Percentiles rank a stretch among this genome's conserved stretches.
Conservation (phyloP, 2,797 vertebrate species). For the Harpagifer antarcticus region DNA sequence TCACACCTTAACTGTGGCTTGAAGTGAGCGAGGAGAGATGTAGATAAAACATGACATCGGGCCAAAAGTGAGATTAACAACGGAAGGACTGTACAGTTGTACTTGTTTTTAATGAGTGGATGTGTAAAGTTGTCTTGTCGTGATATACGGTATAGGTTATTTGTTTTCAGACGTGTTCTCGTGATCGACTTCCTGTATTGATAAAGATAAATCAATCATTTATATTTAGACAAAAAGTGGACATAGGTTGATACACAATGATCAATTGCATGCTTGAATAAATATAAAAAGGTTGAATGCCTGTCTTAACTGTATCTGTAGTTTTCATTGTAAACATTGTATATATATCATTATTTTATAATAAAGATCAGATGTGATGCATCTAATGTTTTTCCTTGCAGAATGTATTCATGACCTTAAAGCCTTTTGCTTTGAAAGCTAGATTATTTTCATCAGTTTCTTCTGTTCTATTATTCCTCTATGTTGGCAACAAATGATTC, state of each 20-base stretch:
- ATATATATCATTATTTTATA: neutral
- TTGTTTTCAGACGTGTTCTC: neutral
- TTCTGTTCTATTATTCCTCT: neutral
- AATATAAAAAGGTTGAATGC: neutral
- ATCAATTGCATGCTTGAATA: neutral
- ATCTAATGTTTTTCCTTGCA: neutral
- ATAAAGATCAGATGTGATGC: neutral
- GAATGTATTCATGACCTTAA: neutral
- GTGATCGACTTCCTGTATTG: neutral
- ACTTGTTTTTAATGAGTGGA: neutral
- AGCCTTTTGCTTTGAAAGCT: neutral
- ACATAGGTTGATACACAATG: neutral
- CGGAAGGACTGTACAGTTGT: neutral
- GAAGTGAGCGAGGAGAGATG: neutral
- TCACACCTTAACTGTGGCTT: constrained; percentile 4
- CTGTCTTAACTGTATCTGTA: neutral
- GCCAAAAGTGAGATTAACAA: neutral
- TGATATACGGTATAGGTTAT: neutral
- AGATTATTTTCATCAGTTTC: neutral
- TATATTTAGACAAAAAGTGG: neutral
- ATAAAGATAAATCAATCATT: neutral
- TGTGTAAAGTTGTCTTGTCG: neutral
- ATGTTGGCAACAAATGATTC: neutral
- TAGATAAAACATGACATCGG: neutral
- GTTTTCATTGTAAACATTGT: neutral